phyloP scores from a whole-genome alignment of 2,888 invertebrate genomes.

The Cryptophagus acutangulus region DNA sequence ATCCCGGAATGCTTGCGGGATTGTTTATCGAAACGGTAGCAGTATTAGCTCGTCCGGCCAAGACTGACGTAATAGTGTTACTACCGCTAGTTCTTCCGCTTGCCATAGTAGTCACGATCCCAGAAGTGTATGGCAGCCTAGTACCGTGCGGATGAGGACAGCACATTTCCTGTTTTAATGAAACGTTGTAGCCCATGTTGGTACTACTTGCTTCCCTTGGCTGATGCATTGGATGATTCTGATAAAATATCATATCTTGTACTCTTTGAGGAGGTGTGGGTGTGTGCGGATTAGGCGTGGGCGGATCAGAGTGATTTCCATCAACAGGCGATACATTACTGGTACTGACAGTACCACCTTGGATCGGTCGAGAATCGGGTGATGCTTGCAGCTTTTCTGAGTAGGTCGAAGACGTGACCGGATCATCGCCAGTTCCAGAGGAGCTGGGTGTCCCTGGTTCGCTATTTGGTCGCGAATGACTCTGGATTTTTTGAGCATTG shows the following conservation, averaged over 20 bases:
- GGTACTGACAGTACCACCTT: slow-evolving; percentile 79
- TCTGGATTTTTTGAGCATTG: slow-evolving; percentile 14
- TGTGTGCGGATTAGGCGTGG: slow-evolving; percentile 44
- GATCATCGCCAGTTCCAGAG: slow-evolving; percentile 53
- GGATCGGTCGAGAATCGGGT: slow-evolving; percentile 68
- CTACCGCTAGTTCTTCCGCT: slow-evolving; percentile 72
- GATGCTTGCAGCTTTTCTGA: slow-evolving; percentile 54
- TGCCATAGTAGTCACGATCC: slow-evolving; percentile 59
- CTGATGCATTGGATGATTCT: slow-evolving; percentile 17
- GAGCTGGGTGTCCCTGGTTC: slow-evolving; percentile 55
- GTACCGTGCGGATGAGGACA: slow-evolving; percentile 22
- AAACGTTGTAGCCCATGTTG: slow-evolving; percentile 17
- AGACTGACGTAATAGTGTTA: slow-evolving; percentile 75
- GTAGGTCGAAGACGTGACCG: slow-evolving; percentile 66
- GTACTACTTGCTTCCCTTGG: slow-evolving; percentile 16
- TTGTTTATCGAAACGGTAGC: slow-evolving; percentile 71
- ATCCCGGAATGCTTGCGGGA: slow-evolving; percentile 48
- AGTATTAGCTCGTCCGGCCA: slow-evolving; percentile 71
- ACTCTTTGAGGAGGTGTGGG: slow-evolving; percentile 33
- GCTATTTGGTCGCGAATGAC: slow-evolving; percentile 49
- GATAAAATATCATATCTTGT: slow-evolving; percentile 18
- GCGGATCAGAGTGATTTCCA: slow-evolving; percentile 55
- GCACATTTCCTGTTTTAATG: slow-evolving; percentile 26
- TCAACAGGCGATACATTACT: slow-evolving; percentile 72
- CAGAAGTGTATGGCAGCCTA: slow-evolving; percentile 29